Conservation (phyloP, 2,797 vertebrate species). For the Sciurus carolinensis region DNA sequence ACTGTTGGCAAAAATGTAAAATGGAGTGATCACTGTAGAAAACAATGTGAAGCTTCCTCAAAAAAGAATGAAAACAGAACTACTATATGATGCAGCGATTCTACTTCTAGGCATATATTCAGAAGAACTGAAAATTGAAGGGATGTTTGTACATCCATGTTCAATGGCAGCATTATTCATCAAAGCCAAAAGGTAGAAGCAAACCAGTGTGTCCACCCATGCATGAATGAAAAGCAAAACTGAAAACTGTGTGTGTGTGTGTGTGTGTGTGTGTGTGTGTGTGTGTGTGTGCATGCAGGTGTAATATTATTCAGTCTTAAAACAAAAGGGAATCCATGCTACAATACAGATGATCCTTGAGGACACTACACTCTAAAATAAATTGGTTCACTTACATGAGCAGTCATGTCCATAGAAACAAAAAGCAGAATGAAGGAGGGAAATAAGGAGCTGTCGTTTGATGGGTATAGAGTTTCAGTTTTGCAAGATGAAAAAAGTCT, state of each 20-base stretch:
- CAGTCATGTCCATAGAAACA: not conserved
- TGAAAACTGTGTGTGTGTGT: no score
- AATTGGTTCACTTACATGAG: not conserved
- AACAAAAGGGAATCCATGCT: not conserved
- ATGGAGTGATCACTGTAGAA: not conserved
- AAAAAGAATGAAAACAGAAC: slow-evolving; percentile 27
- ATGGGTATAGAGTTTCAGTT: not conserved
- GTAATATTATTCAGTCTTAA: not conserved
- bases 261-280: no score
- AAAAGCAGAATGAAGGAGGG: not conserved
- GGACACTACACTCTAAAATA: not conserved
- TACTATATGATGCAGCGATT: not conserved
- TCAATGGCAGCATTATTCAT: not conserved
- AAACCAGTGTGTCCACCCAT: not conserved
- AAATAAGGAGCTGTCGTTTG: not conserved
- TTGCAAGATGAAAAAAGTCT: not conserved
- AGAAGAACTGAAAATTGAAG: slow-evolving; percentile 4
- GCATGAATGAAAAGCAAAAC: not conserved
- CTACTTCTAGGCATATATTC: not conserved
- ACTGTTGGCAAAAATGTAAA: not conserved
- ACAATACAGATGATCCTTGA: not conserved
- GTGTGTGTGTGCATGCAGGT: no score
- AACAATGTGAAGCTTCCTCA: not conserved
- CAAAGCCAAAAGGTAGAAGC: not conserved
- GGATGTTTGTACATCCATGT: not conserved